These are phyloP conservation scores for Myopa testacea DNA, from an alignment of 2,888 invertebrate genomes.

Conservation along the genomic window DNA sequence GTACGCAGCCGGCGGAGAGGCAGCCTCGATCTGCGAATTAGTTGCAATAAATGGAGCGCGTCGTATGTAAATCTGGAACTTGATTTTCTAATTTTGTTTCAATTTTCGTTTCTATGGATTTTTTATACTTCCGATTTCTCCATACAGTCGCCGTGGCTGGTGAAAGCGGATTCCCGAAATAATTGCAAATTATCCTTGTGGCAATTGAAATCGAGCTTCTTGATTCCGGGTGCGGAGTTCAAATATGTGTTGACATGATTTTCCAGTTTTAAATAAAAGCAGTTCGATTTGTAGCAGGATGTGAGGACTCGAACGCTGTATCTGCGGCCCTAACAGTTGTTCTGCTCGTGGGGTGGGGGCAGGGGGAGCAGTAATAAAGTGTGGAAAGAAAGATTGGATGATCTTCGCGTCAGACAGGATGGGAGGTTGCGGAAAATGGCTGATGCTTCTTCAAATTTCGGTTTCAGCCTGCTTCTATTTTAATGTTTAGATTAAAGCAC, in stretches of 20 bases:
- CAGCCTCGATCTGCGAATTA: conserved; percentile 34
- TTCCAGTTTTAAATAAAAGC: conserved; percentile 23
- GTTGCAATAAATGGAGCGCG: conserved; percentile 57
- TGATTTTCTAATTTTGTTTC: conserved; percentile 67
- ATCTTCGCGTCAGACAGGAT: neutral
- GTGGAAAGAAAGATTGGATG: neutral
- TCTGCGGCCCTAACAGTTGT: no score
- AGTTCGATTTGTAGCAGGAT: neutral
- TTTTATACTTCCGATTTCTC: conserved; percentile 37
- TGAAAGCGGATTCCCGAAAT: conserved; percentile 31
- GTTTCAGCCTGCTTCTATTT: no score
- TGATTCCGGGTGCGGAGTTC: conserved; percentile 18
- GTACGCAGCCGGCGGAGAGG: neutral
- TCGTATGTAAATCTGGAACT: conserved; percentile 65
- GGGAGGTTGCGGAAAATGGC: no score
- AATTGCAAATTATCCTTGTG: conserved; percentile 43
- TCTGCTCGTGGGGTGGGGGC: neutral
- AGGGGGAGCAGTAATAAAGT: neutral
- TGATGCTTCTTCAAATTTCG: no score
- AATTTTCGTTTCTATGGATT: conserved; percentile 52
- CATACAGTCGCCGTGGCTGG: neutral
- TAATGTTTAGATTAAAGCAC: no score
- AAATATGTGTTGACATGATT: conserved; percentile 35
- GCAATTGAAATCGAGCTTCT: conserved; percentile 35
- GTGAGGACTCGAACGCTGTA: neutral